Evolutionary conservation across 53 echinoderm and acorn worm species (phyloP).

Genomic region (Pentamera pediparva): DNA sequence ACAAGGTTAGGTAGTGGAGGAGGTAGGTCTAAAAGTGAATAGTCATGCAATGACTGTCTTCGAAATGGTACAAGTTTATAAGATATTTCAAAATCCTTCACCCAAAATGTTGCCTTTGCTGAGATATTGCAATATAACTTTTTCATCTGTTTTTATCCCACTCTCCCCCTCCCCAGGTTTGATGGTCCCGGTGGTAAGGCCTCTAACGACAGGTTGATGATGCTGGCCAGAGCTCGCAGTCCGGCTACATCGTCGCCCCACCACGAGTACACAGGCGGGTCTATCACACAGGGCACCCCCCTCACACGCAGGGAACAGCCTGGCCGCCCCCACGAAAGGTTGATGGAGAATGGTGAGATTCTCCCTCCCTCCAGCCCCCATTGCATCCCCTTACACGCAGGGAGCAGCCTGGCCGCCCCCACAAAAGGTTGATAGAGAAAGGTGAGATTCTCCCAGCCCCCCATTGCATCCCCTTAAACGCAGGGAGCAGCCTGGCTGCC

Average conservation of each 20-base stretch:
- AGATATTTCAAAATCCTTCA: too few relatives aligned
- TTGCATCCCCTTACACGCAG: too few relatives aligned
- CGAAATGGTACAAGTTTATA: too few relatives aligned
- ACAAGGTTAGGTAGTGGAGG: too few relatives aligned
- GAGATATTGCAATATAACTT: too few relatives aligned
- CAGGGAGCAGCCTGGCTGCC: not conserved
- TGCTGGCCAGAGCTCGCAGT: constrained; percentile 10
- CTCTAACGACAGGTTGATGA: constrained; percentile 11
- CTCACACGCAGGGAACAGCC: constrained; percentile 9
- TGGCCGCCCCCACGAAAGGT: not conserved
- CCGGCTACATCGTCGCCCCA: constrained; percentile 17
- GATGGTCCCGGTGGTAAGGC: not conserved
- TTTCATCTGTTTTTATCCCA: too few relatives aligned
- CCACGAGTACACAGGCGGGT: constrained; percentile 42
- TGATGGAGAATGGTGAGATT: constrained; percentile 7
- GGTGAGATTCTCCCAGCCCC: not conserved
- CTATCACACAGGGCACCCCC: constrained; percentile 81
- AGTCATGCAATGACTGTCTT: too few relatives aligned
- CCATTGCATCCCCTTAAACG: not conserved
- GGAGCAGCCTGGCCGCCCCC: too few relatives aligned
- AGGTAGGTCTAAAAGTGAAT: too few relatives aligned
- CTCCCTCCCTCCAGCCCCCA: too few relatives aligned
- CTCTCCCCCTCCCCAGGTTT: not conserved
- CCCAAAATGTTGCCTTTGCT: too few relatives aligned
- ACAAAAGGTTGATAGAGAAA: not conserved